Percentiles rank a stretch among this genome's conserved stretches.
Conservation (phyloP, 2,888 invertebrate species). For the Agrotis segetum region DNA sequence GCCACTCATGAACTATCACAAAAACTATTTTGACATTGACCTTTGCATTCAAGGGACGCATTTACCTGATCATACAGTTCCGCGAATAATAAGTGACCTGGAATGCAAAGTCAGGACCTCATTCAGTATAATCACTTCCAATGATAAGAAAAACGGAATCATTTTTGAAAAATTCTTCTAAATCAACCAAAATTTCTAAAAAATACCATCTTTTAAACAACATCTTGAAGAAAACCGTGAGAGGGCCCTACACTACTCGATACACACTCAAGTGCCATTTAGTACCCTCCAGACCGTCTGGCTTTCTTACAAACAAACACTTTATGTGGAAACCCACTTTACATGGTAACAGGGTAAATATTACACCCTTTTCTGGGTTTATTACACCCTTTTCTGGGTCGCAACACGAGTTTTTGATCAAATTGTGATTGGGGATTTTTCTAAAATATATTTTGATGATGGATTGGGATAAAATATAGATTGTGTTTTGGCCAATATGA, state of each 20-base stretch:
- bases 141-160: too few species aligned
- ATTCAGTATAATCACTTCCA: too few species aligned
- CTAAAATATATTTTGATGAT: background rate
- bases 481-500: too few species aligned
- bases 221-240: slow-evolving; percentile 11
- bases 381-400: too few species aligned
- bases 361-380: background rate
- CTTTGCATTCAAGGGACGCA: too few species aligned
- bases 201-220: background rate
- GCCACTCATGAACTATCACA: background rate
- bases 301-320: slow-evolving; percentile 11
- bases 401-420: background rate
- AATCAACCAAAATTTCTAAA: background rate
- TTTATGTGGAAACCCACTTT: slow-evolving; percentile 25
- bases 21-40: too few species aligned
- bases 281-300: slow-evolving; percentile 23
- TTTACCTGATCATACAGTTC: too few species aligned
- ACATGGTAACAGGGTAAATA: slow-evolving; percentile 30
- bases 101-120: too few species aligned
- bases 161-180: too few species aligned
- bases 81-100: too few species aligned
- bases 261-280: slow-evolving; percentile 43
- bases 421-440: background rate
- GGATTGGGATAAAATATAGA: background rate
- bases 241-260: slow-evolving; percentile 30